A percentile compares a stretch with the other conserved stretches of the same genome.
Evolutionary conservation across 2,797 vertebrate species (phyloP).

Genomic region (Acrossocheilus fasciatus): DNA sequence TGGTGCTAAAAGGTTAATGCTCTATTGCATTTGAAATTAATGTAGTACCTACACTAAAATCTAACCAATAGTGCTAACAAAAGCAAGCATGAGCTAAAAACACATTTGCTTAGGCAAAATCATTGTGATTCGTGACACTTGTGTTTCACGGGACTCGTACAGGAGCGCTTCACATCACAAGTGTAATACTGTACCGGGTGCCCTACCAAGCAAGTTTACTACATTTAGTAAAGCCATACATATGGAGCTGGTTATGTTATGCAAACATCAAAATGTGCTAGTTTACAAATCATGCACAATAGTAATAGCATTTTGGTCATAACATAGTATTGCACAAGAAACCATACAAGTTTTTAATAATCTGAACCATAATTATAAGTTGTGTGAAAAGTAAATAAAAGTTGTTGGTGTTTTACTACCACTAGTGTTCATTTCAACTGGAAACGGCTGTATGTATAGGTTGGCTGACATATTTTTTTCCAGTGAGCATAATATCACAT

Average conservation of each 20-base stretch:
- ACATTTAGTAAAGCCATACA: neutral
- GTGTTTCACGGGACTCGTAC: neutral
- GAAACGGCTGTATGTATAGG: neutral
- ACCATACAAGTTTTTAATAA: neutral
- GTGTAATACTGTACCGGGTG: neutral
- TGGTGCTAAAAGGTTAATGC: neutral
- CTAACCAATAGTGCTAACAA: neutral
- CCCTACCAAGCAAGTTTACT: too few species aligned
- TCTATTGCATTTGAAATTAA: too few species aligned
- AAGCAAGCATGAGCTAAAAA: neutral
- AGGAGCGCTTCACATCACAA: neutral
- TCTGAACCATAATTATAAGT: neutral
- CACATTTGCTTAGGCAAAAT: neutral
- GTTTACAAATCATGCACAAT: neutral
- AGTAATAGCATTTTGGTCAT: neutral
- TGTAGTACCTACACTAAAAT: neutral
- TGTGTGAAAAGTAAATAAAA: neutral
- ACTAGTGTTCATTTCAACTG: neutral
- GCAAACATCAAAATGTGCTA: neutral
- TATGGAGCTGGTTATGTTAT: neutral
- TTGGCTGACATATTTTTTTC: neutral
- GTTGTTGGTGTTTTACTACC: neutral
- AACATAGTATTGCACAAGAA: neutral
- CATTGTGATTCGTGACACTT: neutral
- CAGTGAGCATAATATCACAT: neutral